Evolutionary conservation across 2,888 invertebrate species (phyloP), one percentile per base, ranked within the genome.

Genomic region (Cheilosia urbana): DNA sequence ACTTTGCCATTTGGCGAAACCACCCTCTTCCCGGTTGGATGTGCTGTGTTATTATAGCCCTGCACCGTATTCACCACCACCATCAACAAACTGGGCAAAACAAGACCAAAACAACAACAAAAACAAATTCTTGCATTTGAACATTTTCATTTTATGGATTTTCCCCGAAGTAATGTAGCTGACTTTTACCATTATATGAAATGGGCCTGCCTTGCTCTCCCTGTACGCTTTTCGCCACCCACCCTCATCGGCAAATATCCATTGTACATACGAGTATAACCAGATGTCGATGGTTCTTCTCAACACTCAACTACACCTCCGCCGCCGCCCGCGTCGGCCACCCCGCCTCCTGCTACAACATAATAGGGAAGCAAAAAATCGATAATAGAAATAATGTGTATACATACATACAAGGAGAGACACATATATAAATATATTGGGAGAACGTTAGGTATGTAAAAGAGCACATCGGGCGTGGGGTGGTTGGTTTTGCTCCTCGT

Each of bases 111-210:
- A 69, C 57, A 69, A 63, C 19, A 62, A 30, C 62, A 66, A 55
- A 65, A 68, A 65, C 62, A 60, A 51, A 45, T 79, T 75, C 79
- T 66, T 84, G 79, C 79, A 79, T 72, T 72, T 42, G 69, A 78
- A 65, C 71, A 79, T 58, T 58, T 76, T 72, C 79, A 80, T 84
- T 84, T 84, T 84, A 84, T 84, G 66, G 79, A 84, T 84, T 84
- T 84, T 84, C 71, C 79, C 79, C 65, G 30, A 66, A 84, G 84
- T 84, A 84, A 84, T 76, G 84, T 71, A 76, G 79, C 84, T 84
- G 84, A 84, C 84, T 84, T 84, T 84, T 76, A 49, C 65, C 80
- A 79, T 84, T 84, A 76, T 80, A 84, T 71, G 69, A 76, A 84
- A 79, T 79, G 75, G 69, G 60, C 79, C 75, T 37, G 58, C 69